phyloP scores from a whole-genome alignment of 1,140 invertebrate genomes.

The Leptonema lineaticorne region DNA sequence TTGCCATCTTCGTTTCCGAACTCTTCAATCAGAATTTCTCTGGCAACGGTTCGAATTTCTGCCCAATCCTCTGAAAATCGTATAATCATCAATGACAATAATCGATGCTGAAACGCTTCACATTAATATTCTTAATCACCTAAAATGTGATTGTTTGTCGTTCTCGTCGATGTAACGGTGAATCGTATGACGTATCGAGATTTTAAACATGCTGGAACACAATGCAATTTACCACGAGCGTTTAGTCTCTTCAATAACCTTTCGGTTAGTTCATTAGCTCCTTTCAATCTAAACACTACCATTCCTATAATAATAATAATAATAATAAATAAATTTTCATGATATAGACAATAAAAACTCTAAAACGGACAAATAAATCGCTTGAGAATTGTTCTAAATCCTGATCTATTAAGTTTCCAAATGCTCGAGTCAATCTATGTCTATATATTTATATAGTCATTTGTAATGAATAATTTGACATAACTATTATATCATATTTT shows the following conservation, averaged over 20 bases:
- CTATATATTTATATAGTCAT: background rate
- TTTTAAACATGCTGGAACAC: conserved; percentile 89
- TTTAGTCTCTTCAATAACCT: conserved; percentile 85
- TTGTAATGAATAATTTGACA: background rate
- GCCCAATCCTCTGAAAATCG: conserved; percentile 74
- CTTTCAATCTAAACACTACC: conserved; percentile 88
- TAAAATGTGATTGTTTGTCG: conserved; percentile 84
- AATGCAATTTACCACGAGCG: conserved; percentile 81
- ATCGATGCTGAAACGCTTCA: background rate
- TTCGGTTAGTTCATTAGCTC: conserved; percentile 83
- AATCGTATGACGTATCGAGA: conserved; percentile 90
- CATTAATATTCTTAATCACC: conserved; percentile 44
- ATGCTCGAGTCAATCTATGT: background rate
- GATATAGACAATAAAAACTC: background rate
- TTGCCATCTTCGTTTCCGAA: conserved; percentile 59
- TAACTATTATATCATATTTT: background rate
- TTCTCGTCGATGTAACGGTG: conserved; percentile 89
- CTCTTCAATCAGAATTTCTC: conserved; percentile 65
- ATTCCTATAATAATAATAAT: conserved; percentile 61
- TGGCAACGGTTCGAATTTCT: conserved; percentile 79
- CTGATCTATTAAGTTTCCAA: background rate
- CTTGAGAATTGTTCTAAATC: background rate
- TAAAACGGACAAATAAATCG: background rate
- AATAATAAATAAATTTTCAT: background rate
- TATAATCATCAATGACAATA: background rate